Evolutionary conservation across 1,140 invertebrate species (phyloP).

Genomic region (Heliconius hermathena): DNA sequence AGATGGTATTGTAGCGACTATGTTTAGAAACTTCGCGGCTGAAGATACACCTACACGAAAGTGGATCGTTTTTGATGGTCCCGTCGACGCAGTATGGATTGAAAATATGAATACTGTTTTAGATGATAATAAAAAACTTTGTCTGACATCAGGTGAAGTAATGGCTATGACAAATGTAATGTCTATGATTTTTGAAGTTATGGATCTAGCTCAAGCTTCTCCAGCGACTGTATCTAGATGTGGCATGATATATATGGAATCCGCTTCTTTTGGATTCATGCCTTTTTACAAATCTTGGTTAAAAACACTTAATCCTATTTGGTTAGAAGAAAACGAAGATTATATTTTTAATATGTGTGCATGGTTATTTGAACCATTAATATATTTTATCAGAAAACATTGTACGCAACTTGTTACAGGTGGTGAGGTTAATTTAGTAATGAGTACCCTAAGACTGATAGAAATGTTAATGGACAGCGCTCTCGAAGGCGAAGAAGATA

Average conservation of each 20-base stretch:
- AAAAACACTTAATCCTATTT: slow-evolving; percentile 83
- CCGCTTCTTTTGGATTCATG: slow-evolving; percentile 86
- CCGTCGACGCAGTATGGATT: slow-evolving; percentile 89
- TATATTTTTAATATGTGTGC: slow-evolving; percentile 86
- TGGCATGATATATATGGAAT: slow-evolving; percentile 97
- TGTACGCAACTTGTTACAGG: slow-evolving; percentile 87
- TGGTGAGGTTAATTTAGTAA: slow-evolving; percentile 88
- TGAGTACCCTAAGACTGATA: slow-evolving; percentile 88
- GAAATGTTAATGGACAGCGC: slow-evolving; percentile 90
- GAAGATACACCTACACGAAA: slow-evolving; percentile 88
- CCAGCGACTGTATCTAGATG: slow-evolving; percentile 97
- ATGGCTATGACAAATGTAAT: slow-evolving; percentile 92
- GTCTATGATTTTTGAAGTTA: slow-evolving; percentile 97
- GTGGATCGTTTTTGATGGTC: slow-evolving; percentile 94
- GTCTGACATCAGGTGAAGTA: slow-evolving; percentile 93
- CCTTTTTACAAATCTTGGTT: slow-evolving; percentile 91
- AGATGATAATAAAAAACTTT: slow-evolving; percentile 97
- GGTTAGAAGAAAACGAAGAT: slow-evolving; percentile 85
- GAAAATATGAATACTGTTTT: slow-evolving; percentile 91
- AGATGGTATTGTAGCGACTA: slow-evolving; percentile 92
- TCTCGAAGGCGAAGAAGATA: slow-evolving; percentile 84
- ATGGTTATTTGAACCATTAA: slow-evolving; percentile 88
- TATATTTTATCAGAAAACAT: slow-evolving; percentile 86
- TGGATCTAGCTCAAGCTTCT: slow-evolving; percentile 93
- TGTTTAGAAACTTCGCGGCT: slow-evolving; percentile 87